Evolutionary conservation across 2,888 invertebrate genomes (phyloP), one percentile per base, ranked within the genome.

Genomic region (Stenodera caucasica): DNA sequence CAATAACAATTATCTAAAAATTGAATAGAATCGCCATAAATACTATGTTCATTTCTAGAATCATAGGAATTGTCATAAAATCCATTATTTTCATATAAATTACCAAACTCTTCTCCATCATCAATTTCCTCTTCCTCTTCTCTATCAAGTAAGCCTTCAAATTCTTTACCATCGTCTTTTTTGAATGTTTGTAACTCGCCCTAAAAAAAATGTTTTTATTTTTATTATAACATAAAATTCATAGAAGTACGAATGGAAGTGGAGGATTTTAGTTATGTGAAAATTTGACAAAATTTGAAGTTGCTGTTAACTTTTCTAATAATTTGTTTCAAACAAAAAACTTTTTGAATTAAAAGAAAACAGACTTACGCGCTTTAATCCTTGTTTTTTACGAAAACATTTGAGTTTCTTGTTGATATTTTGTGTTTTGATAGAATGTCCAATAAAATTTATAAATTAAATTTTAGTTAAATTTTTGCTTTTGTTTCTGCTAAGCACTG

Each of bases 1-100:
- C 92, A 92, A 79, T 84, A 87, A 73, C 83, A 81, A 49, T 21
- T 49, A 21, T 65, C 63, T 40, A 50, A 11, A 40, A 40, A 15
- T 55, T 56, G 62, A 18, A 59, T 57, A 23, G 70, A 63, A 29
- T 69, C 67, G 21, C 70, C 68, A 53, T 67, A 70, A 23, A 72
- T n/a, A n/a, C n/a, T 5, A 65, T 64, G 68, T 70, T 45, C 45
- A 45, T 55, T n/a, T 14, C 6, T 14, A 26, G 0, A 18, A 55
- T 49, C 55, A 49, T 26, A 35, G 29, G 11, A 18, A 40, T 40
- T 30, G 9, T 2, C 26, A 26, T 26, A 8, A 30, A 8, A 30
- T 30, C 8, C 30, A 7, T 5, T 30, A 30, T 30, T 9, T 30
- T 30, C 30, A 11, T 33, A 32, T 12, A 32, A 32, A 11, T 32